phyloP scores from a whole-genome alignment of 2,113 vertebrate genomes.

The Narcine bancroftii region DNA sequence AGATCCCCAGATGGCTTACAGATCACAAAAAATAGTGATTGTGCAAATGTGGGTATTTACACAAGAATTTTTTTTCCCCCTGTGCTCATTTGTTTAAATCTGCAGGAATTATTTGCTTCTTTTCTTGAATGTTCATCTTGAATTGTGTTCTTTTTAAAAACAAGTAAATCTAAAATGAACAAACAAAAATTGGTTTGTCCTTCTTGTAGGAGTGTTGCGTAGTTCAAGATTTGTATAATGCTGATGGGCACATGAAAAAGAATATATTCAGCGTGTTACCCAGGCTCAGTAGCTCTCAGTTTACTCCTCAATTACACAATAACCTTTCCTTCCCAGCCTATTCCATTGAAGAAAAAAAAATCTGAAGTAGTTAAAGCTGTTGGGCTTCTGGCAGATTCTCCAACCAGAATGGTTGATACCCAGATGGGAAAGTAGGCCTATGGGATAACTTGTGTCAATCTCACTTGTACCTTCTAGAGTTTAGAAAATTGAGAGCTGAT shows the following conservation, averaged over 20 bases:
- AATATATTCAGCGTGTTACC: not conserved
- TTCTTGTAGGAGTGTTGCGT: not conserved
- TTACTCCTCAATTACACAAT: not conserved
- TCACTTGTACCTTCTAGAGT: no score
- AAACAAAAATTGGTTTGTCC: not conserved
- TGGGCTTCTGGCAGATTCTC: no score
- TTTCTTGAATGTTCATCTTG: not conserved
- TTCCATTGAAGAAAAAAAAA: no score
- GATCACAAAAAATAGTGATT: not conserved
- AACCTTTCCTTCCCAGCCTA: no score
- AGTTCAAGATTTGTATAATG: no score
- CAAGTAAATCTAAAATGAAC: not conserved
- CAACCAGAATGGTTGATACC: no score
- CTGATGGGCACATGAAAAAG: no score
- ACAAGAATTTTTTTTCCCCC: not conserved
- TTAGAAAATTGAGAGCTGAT: no score
- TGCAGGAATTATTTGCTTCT: not conserved
- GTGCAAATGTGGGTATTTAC: not conserved
- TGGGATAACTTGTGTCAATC: no score
- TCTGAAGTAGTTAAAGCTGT: no score
- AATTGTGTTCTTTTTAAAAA: not conserved
- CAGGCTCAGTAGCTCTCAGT: not conserved
- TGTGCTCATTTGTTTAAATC: not conserved
- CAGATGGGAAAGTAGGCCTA: no score
- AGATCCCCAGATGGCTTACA: not conserved